Conservation (phyloP, 2,113 vertebrate species). For the Rana temporaria region DNA sequence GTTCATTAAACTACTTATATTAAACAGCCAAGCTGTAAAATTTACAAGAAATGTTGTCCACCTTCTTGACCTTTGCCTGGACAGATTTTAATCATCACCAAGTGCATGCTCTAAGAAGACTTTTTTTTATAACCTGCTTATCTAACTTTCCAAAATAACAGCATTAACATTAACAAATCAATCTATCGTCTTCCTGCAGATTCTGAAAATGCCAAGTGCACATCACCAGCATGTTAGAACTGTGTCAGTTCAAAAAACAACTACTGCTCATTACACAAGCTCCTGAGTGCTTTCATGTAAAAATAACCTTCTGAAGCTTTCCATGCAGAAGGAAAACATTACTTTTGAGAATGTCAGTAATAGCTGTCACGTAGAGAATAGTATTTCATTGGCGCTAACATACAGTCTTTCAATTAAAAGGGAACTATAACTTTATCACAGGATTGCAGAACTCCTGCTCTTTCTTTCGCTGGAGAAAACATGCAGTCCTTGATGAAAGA, state of each 20-base stretch:
- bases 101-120: not conserved
- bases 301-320: constrained; percentile 21
- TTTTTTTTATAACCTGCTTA: constrained; percentile 27
- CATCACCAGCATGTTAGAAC: constrained; percentile 46
- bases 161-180: constrained; percentile 42
- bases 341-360: not conserved
- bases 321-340: constrained; percentile 1
- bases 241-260: constrained; percentile 29
- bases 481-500: too few relatives aligned
- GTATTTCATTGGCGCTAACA: not conserved
- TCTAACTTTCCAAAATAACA: constrained; percentile 35
- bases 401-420: not conserved
- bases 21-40: too few relatives aligned
- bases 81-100: constrained; percentile 1
- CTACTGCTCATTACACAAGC: constrained; percentile 34
- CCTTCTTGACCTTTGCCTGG: not conserved
- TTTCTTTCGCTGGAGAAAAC: too few relatives aligned
- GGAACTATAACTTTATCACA: too few relatives aligned
- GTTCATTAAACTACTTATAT: too few relatives aligned
- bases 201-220: constrained; percentile 49
- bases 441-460: too few relatives aligned
- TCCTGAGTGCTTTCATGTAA: constrained; percentile 23
- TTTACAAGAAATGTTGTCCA: not conserved
- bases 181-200: constrained; percentile 47
- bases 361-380: not conserved